A percentile compares a stretch with the other conserved stretches of the same genome.
Evolutionary conservation across 1,140 invertebrate genomes (phyloP).

Genomic region (Zaprionus gabonicus): DNA sequence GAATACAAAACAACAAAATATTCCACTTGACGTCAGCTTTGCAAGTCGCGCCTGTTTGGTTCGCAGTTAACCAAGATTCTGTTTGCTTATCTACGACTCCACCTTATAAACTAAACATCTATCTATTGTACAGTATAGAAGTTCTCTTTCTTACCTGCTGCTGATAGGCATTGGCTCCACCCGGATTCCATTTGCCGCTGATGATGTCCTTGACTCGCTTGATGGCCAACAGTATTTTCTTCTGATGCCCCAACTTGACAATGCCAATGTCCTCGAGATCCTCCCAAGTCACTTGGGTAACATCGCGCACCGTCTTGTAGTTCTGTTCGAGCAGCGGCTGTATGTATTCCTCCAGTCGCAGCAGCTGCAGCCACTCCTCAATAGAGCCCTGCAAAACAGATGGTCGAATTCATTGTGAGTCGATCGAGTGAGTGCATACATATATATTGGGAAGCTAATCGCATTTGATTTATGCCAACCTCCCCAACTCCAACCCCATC

Average conservation of each 20-base stretch:
- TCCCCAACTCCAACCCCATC: slow-evolving; percentile 1
- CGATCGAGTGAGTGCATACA: slow-evolving; percentile 17
- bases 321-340: slow-evolving; percentile 95
- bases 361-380: slow-evolving; percentile 96
- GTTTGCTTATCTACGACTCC: neutral
- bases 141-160: slow-evolving; percentile 69
- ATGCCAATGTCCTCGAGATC: slow-evolving; percentile 99
- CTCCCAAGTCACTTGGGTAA: slow-evolving; percentile 98
- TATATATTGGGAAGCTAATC: slow-evolving; percentile 52
- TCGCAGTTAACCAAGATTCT: too few species aligned
- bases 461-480: slow-evolving; percentile 56
- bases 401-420: slow-evolving; percentile 11
- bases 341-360: slow-evolving; percentile 96
- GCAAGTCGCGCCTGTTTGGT: neutral
- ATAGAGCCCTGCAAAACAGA: slow-evolving; percentile 89
- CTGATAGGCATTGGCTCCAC: slow-evolving; percentile 77
- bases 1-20: slow-evolving; percentile 2
- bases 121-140: neutral
- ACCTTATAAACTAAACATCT: slow-evolving; percentile 4
- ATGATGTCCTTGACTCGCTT: slow-evolving; percentile 98
- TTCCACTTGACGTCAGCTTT: slow-evolving; percentile 6
- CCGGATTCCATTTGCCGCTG: slow-evolving; percentile 90
- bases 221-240: slow-evolving; percentile 98
- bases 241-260: slow-evolving; percentile 97
- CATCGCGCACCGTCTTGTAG: slow-evolving; percentile 96